These are phyloP conservation scores for Mamestra brassicae DNA, from an alignment of 2,888 invertebrate species.

Conservation along the genomic window DNA sequence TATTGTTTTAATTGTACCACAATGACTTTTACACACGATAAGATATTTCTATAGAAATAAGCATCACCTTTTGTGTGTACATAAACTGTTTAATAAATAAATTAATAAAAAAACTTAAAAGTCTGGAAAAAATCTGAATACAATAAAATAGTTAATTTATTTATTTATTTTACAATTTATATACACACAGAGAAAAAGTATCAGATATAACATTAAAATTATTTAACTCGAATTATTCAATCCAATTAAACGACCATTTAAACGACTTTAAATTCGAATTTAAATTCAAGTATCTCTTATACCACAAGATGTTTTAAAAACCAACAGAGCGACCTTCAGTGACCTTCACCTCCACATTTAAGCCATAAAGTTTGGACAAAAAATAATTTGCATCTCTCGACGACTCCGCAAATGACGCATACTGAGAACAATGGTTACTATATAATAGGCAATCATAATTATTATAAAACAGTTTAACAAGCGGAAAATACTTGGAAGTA, in stretches of 20 bases:
- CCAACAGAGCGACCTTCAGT: constrained; percentile 21
- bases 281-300: constrained; percentile 12
- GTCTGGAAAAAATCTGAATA: not conserved
- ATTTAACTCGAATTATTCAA: too few relatives aligned
- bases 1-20: too few relatives aligned
- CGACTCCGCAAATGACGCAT: constrained; percentile 39
- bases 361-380: constrained; percentile 20
- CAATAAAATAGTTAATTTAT: too few relatives aligned
- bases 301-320: constrained; percentile 9
- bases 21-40: too few relatives aligned
- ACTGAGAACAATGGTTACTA: constrained; percentile 49
- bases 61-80: too few relatives aligned
- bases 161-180: too few relatives aligned
- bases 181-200: too few relatives aligned
- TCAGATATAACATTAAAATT: too few relatives aligned
- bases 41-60: too few relatives aligned
- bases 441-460: constrained; percentile 27
- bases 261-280: not conserved
- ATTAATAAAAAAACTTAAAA: not conserved
- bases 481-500: constrained; percentile 18
- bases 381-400: constrained; percentile 39
- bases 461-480: constrained; percentile 23
- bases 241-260: too few relatives aligned
- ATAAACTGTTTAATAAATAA: too few relatives aligned
- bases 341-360: constrained; percentile 59